Conservation (phyloP, 2,797 vertebrate genomes). For the Cossypha caffra region DNA sequence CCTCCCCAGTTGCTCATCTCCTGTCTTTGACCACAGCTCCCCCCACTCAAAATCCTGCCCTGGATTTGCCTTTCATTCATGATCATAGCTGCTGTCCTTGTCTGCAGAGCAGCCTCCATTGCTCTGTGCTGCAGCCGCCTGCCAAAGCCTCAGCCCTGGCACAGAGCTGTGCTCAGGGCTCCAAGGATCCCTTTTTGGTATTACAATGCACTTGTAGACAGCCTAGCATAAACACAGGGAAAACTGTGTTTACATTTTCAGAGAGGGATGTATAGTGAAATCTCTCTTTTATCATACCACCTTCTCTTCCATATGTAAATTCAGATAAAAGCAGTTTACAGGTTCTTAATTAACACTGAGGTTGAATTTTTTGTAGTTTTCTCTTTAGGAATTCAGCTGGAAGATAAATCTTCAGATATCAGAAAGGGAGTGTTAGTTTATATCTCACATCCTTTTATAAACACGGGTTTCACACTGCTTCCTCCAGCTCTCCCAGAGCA, state of each 20-base stretch:
- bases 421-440: slow-evolving; percentile 33
- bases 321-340: not conserved
- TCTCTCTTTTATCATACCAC: not conserved
- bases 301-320: slow-evolving; percentile 28
- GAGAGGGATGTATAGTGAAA: not conserved
- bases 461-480: not conserved
- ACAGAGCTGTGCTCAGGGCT: not conserved
- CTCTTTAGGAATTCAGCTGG: slow-evolving; percentile 8
- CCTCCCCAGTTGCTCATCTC: not conserved
- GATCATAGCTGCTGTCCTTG: not conserved
- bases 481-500: slow-evolving; percentile 20
- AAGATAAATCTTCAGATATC: slow-evolving; percentile 34
- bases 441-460: slow-evolving; percentile 39
- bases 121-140: not conserved
- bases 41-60: not conserved
- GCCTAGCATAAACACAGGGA: not conserved
- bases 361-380: slow-evolving; percentile 3
- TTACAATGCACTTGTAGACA: not conserved
- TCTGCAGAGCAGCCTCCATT: not conserved
- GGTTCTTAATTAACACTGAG: not conserved
- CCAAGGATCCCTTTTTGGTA: not conserved
- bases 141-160: not conserved
- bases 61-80: not conserved
- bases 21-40: not conserved
- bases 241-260: slow-evolving; percentile 7